phyloP scores from a whole-genome alignment of 2,113 vertebrate genomes.

The Cebus imitator region DNA sequence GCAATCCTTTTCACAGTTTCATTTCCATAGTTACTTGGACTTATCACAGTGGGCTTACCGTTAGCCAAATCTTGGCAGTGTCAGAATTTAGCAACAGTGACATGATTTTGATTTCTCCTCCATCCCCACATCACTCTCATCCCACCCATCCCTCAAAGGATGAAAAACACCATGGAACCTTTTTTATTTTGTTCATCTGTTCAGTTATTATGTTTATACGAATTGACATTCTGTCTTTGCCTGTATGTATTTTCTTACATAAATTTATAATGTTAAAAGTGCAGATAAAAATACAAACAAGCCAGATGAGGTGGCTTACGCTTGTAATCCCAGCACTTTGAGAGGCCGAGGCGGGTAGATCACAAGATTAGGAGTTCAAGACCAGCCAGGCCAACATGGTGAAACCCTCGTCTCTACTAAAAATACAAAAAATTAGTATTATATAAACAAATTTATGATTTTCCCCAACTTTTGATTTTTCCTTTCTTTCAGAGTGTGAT shows the following conservation, averaged over 20 bases:
- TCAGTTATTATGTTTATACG: neutral
- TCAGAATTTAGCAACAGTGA: neutral
- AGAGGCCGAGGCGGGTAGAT: too few relatives aligned
- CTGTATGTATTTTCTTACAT: neutral
- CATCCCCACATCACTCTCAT: neutral
- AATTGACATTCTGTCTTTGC: neutral
- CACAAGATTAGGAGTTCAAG: too few relatives aligned
- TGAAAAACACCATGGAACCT: neutral
- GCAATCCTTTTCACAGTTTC: neutral
- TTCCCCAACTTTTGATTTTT: neutral
- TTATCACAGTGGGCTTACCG: neutral
- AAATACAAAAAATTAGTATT: too few relatives aligned
- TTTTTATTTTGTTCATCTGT: constrained; percentile 11
- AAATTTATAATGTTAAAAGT: constrained; percentile 18
- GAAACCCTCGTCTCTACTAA: too few relatives aligned
- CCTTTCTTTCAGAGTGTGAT: neutral
- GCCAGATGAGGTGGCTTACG: too few relatives aligned
- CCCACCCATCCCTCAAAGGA: neutral
- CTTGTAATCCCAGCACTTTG: too few relatives aligned
- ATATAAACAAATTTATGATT: neutral
- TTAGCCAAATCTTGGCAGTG: neutral
- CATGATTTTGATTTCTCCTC: neutral
- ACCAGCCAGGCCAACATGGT: too few relatives aligned
- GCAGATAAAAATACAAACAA: neutral
- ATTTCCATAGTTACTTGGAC: neutral